phyloP scores from a whole-genome alignment of 2,113 vertebrate genomes.

The Sorex fumeus region DNA sequence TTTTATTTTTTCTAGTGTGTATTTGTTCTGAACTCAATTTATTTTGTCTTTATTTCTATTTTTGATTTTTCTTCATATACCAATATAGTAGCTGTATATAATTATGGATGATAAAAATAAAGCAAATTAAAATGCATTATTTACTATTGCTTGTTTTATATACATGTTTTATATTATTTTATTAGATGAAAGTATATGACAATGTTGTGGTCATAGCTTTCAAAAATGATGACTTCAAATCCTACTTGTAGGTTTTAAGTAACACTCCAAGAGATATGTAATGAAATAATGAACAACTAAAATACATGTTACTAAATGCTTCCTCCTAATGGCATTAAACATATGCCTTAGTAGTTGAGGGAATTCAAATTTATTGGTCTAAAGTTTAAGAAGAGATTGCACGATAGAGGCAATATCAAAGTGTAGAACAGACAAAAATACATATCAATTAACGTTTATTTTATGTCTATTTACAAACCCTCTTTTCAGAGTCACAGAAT shows the following conservation, averaged over 20 bases:
- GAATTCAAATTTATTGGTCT: slow-evolving; percentile 27
- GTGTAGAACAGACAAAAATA: not conserved
- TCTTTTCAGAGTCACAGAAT: not conserved
- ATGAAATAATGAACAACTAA: slow-evolving; percentile 39
- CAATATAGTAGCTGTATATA: not conserved
- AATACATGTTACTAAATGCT: slow-evolving; percentile 24
- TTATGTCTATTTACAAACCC: not conserved
- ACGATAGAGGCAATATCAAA: not conserved
- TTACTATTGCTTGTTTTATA: slow-evolving; percentile 16
- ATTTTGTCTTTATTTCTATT: not conserved
- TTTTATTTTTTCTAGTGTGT: slow-evolving; percentile 38
- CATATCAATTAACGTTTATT: not conserved
- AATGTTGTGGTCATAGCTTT: not conserved
- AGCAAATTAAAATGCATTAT: not conserved
- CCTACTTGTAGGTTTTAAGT: slow-evolving; percentile 13
- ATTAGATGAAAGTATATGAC: slow-evolving; percentile 6
- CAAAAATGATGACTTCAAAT: not conserved
- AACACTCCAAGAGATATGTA: not conserved
- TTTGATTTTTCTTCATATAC: not conserved
- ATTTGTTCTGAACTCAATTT: not conserved
- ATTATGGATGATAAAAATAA: not conserved
- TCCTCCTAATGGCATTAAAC: slow-evolving; percentile 39
- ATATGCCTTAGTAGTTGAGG: not conserved
- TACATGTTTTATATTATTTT: slow-evolving; percentile 1
- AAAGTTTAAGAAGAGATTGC: not conserved